A percentile compares a stretch with the other conserved stretches of the same genome.
phyloP scores from a whole-genome alignment of 2,113 vertebrate species.

The Phrynocephalus versicolor region DNA sequence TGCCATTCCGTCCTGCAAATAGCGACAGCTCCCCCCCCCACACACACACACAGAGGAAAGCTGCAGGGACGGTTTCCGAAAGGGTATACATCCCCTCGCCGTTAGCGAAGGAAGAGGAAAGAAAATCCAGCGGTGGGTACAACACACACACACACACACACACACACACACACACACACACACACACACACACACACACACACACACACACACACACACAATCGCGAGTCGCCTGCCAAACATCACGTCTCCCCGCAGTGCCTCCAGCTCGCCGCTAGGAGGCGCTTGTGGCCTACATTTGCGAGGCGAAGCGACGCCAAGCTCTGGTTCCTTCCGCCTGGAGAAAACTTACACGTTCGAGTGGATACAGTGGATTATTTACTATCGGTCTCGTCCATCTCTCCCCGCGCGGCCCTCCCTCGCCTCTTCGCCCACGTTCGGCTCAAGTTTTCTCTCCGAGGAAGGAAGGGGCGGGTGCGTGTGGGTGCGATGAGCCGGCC shows the following conservation, averaged over 20 bases:
- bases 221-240: neutral
- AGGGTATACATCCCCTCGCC: neutral
- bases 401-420: neutral
- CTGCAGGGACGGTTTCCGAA: neutral
- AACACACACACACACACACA: neutral
- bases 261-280: conserved; percentile 71
- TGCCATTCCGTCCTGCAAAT: too few species aligned
- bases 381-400: conserved; percentile 52
- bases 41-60: too few species aligned
- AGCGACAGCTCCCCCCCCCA: too few species aligned
- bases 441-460: conserved; percentile 25
- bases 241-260: conserved; percentile 30
- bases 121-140: too few species aligned
- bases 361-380: conserved; percentile 60
- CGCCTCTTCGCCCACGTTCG: neutral
- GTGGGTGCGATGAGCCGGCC: too few species aligned
- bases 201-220: too few species aligned
- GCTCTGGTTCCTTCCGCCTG: neutral
- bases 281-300: conserved; percentile 77
- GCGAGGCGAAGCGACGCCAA: neutral
- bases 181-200: conserved; percentile 4
- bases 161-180: neutral
- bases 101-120: neutral
- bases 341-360: conserved; percentile 24
- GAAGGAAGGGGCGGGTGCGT: too few species aligned